These are phyloP conservation scores for Daboia siamensis DNA, from an alignment of 2,113 vertebrate species.

Conservation along the genomic window DNA sequence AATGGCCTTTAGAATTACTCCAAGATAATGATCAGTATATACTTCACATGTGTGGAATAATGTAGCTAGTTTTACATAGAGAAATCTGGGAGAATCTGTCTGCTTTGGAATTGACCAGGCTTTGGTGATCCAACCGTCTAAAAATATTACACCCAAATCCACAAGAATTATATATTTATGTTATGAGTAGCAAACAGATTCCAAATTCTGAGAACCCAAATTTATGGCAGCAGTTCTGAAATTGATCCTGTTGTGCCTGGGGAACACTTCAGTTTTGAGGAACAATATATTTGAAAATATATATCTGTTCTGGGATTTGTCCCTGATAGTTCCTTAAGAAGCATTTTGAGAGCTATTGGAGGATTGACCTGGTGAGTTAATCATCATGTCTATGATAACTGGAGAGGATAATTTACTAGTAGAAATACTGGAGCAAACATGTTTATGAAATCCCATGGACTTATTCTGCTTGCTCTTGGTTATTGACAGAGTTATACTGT, in stretches of 20 bases:
- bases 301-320: not conserved
- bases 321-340: not conserved
- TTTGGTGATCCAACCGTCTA: not conserved
- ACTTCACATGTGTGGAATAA: not conserved
- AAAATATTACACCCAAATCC: not conserved
- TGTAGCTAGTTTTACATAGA: not conserved
- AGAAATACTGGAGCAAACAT: too few relatives aligned
- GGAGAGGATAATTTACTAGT: too few relatives aligned
- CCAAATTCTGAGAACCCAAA: not conserved
- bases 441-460: too few relatives aligned
- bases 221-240: not conserved
- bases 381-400: too few relatives aligned
- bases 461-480: too few relatives aligned
- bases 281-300: not conserved
- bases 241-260: not conserved
- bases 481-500: too few relatives aligned
- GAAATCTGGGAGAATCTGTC: not conserved
- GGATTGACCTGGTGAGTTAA: too few relatives aligned
- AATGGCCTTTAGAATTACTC: too few relatives aligned
- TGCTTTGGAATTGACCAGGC: not conserved
- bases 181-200: not conserved
- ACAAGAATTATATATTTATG: not conserved
- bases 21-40: not conserved
- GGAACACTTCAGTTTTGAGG: not conserved
- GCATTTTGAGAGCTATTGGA: not conserved